phyloP scores from a whole-genome alignment of 1,140 invertebrate species.

The Euwallacea similis region DNA sequence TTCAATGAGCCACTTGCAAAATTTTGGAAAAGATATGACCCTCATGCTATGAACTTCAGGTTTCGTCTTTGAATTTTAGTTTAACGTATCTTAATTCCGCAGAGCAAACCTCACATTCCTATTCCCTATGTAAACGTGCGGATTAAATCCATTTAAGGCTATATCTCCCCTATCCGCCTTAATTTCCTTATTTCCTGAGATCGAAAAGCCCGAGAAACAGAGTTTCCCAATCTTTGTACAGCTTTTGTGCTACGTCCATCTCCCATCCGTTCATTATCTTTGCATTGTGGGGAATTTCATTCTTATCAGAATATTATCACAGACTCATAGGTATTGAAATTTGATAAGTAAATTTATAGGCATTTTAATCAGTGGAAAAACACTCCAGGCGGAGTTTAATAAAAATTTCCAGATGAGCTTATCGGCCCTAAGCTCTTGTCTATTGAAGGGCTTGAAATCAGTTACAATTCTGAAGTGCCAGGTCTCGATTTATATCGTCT shows the following conservation, averaged over 20 bases:
- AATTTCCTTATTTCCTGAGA: too few species aligned
- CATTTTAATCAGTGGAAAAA: conserved; percentile 19
- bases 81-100: neutral
- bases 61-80: neutral
- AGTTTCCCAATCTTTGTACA: too few species aligned
- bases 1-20: neutral
- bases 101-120: neutral
- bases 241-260: too few species aligned
- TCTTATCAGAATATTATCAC: too few species aligned
- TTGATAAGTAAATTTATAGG: neutral
- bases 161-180: too few species aligned
- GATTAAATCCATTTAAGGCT: too few species aligned
- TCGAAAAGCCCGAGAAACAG: too few species aligned
- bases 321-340: too few species aligned
- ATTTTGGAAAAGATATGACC: neutral
- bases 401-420: conserved; percentile 23
- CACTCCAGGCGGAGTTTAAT: conserved; percentile 15
- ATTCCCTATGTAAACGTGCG: too few species aligned
- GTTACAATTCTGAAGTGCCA: conserved; percentile 19
- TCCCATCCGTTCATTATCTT: too few species aligned
- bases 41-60: neutral
- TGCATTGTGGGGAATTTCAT: too few species aligned
- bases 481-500: conserved; percentile 25
- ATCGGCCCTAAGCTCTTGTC: neutral
- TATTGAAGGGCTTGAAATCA: conserved; percentile 17